Percentiles rank a stretch among this genome's conserved stretches.
Conservation (phyloP, 2,888 invertebrate genomes). For the Beris chalybata region DNA sequence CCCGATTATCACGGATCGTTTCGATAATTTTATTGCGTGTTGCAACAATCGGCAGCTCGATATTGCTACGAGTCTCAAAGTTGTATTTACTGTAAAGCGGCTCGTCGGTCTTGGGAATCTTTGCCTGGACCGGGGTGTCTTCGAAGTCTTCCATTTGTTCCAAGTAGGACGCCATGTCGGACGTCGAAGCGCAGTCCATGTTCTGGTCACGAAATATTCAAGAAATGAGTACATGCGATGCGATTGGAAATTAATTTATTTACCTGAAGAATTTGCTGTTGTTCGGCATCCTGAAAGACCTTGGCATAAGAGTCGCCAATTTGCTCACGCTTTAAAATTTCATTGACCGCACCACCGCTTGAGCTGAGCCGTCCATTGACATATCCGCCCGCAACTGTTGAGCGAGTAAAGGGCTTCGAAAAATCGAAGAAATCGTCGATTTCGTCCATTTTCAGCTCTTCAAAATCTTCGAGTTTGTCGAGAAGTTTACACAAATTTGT, state of each 20-base stretch:
- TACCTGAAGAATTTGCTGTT: slow-evolving; percentile 46
- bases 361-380: slow-evolving; percentile 41
- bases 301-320: slow-evolving; percentile 47
- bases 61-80: slow-evolving; percentile 48
- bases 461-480: no score
- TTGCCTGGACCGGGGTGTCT: slow-evolving; percentile 33
- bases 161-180: slow-evolving; percentile 8
- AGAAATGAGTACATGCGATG: neutral
- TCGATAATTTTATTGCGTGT: slow-evolving; percentile 64
- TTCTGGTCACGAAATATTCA: neutral
- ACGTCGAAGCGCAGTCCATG: slow-evolving; percentile 24
- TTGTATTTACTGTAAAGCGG: slow-evolving; percentile 47
- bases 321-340: slow-evolving; percentile 46
- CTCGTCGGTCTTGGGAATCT: slow-evolving; percentile 43
- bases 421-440: slow-evolving; percentile 52
- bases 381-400: slow-evolving; percentile 42
- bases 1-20: slow-evolving; percentile 62
- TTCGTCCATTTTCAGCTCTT: slow-evolving; percentile 43
- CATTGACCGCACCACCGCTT: slow-evolving; percentile 37
- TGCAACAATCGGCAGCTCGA: slow-evolving; percentile 49
- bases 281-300: slow-evolving; percentile 44
- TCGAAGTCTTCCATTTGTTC: slow-evolving; percentile 45
- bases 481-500: no score
- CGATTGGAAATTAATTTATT: slow-evolving; percentile 13
- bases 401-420: slow-evolving; percentile 49